These are phyloP conservation scores for Tachina grossa DNA, from an alignment of 2,888 invertebrate species.

Conservation along the genomic window DNA sequence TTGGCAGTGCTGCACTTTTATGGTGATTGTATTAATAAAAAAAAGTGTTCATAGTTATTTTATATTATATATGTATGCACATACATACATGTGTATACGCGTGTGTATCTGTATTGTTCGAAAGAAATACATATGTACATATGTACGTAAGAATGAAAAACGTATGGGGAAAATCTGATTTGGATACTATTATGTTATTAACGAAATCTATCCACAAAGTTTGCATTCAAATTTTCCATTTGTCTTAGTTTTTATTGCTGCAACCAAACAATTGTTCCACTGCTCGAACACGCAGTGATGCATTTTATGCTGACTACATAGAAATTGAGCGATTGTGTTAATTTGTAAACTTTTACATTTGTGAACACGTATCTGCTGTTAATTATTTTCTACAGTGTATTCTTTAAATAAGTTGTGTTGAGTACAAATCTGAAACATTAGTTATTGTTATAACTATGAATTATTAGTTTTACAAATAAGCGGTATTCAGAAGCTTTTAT, in stretches of 20 bases:
- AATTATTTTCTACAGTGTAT: background rate
- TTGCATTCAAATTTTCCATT: constrained; percentile 59
- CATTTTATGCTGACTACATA: constrained; percentile 61
- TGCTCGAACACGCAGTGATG: constrained; percentile 72
- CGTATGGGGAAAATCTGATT: constrained; percentile 47
- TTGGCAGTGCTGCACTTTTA: constrained; percentile 58
- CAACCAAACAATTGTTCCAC: constrained; percentile 63
- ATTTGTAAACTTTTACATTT: constrained; percentile 13
- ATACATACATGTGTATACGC: background rate
- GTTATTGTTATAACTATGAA: background rate
- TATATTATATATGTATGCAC: background rate
- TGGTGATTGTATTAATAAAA: constrained; percentile 49
- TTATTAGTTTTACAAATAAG: constrained; percentile 1
- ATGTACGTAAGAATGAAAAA: background rate
- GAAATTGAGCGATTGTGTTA: constrained; percentile 11
- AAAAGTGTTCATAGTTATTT: constrained; percentile 12
- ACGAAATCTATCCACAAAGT: constrained; percentile 34
- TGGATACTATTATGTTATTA: constrained; percentile 25
- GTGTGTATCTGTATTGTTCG: background rate
- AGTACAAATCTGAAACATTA: background rate
- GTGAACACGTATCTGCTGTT: background rate
- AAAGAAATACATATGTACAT: constrained; percentile 23
- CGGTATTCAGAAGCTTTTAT: background rate
- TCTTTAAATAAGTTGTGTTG: constrained; percentile 34
- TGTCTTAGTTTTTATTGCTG: constrained; percentile 57